A percentile compares a stretch with the other conserved stretches of the same genome.
These are phyloP conservation scores for Phthorimaea operculella DNA, from an alignment of 1,140 invertebrate species.

Conservation along the genomic window DNA sequence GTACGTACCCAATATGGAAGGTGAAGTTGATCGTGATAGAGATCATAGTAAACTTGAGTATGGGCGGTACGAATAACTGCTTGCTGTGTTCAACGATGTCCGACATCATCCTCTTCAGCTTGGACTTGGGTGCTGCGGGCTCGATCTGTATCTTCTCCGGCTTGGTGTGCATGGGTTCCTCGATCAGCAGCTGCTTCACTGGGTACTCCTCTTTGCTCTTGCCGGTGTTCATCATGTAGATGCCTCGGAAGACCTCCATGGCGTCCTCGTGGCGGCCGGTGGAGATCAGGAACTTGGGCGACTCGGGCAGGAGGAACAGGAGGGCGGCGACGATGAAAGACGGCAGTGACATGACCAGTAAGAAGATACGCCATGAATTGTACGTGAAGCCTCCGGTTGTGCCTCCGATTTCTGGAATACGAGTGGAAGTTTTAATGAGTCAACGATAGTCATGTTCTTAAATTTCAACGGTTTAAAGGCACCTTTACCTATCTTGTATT, in stretches of 20 bases:
- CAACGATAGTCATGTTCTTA: too few relatives aligned
- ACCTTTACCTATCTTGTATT: too few relatives aligned
- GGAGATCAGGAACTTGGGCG: constrained; percentile 87
- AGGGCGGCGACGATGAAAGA: constrained; percentile 86
- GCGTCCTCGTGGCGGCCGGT: constrained; percentile 82
- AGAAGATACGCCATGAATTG: constrained; percentile 93
- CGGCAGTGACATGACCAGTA: constrained; percentile 86
- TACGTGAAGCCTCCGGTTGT: constrained; percentile 75
- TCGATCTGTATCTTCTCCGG: constrained; percentile 55
- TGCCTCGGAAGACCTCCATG: constrained; percentile 79
- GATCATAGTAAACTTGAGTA: constrained; percentile 82
- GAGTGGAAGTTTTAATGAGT: background rate
- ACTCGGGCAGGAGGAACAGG: constrained; percentile 89
- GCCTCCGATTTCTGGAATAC: constrained; percentile 73
- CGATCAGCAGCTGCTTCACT: constrained; percentile 79
- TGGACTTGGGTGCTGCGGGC: constrained; percentile 44
- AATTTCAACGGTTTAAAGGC: too few relatives aligned
- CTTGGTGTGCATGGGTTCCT: constrained; percentile 69
- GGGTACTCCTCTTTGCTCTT: constrained; percentile 78
- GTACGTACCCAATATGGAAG: constrained; percentile 83
- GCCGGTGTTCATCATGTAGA: constrained; percentile 84
- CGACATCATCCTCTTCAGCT: constrained; percentile 74
- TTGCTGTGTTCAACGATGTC: constrained; percentile 85
- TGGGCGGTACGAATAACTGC: constrained; percentile 80
- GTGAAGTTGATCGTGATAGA: constrained; percentile 89